Evolutionary conservation across 2,888 invertebrate species (phyloP).

Genomic region (Pristionchus entomophagus): DNA sequence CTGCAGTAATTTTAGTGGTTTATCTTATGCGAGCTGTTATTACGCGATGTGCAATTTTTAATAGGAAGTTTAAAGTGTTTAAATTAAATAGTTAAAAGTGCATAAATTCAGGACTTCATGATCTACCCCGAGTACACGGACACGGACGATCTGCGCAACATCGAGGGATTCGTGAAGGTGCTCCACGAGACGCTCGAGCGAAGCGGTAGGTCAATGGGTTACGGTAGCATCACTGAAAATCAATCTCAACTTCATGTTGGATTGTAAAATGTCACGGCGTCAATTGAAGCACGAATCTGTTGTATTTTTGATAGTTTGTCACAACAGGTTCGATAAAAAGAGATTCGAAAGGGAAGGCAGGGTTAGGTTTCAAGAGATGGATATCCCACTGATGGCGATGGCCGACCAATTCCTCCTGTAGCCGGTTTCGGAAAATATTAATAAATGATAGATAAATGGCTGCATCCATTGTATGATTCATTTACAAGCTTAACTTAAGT

Average conservation of each 20-base stretch:
- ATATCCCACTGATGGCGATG: too few relatives aligned
- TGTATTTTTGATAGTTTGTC: neutral
- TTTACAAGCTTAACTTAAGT: too few relatives aligned
- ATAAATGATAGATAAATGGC: too few relatives aligned
- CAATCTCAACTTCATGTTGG: too few relatives aligned
- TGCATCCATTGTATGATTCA: too few relatives aligned
- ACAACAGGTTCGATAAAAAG: neutral
- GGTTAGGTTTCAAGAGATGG: too few relatives aligned
- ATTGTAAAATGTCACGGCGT: too few relatives aligned
- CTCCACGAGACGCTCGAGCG: conserved; percentile 47
- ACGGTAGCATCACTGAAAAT: too few relatives aligned
- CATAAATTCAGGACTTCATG: conserved; percentile 71
- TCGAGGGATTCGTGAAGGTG: conserved; percentile 65
- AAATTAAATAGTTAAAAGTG: neutral
- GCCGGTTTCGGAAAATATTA: too few relatives aligned
- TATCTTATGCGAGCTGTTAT: too few relatives aligned
- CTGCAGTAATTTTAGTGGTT: too few relatives aligned
- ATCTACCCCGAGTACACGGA: conserved; percentile 75
- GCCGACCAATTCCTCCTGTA: too few relatives aligned
- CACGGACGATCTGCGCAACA: conserved; percentile 69
- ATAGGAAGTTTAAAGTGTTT: neutral
- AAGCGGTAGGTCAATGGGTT: conserved; percentile 6
- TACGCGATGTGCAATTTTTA: neutral
- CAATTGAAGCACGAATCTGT: neutral
- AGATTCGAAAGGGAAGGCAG: neutral